Conservation (phyloP, 1,140 invertebrate species). For the Aporrectodea caliginosa region DNA sequence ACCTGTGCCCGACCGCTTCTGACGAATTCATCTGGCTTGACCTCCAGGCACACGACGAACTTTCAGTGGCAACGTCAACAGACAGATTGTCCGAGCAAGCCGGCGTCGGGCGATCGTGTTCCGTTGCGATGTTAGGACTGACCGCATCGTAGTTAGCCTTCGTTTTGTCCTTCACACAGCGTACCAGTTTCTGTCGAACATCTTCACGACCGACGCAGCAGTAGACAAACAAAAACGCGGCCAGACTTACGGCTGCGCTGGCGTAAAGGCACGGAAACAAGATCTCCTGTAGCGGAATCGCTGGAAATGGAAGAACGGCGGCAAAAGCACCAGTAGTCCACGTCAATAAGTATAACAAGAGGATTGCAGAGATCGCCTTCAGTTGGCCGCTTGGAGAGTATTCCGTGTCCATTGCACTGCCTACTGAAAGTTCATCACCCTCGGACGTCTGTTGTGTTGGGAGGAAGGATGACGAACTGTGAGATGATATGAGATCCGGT, state of each 20-base stretch:
- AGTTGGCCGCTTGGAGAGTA: slow-evolving; percentile 75
- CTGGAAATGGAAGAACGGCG: slow-evolving; percentile 46
- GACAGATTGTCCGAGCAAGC: no score
- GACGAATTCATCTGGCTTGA: no score
- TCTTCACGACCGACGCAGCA: slow-evolving; percentile 79
- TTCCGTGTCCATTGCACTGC: slow-evolving; percentile 65
- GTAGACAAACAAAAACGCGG: slow-evolving; percentile 78
- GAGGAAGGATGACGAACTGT: no score
- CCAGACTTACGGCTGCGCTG: slow-evolving; percentile 70
- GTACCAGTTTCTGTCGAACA: no score
- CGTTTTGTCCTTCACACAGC: no score
- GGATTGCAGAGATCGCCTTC: slow-evolving; percentile 68
- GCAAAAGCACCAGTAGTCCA: slow-evolving; percentile 69
- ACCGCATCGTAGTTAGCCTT: slow-evolving; percentile 67
- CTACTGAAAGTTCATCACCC: no score
- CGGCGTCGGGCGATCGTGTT: no score
- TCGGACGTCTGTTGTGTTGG: no score
- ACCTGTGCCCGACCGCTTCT: background rate
- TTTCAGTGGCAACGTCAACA: background rate
- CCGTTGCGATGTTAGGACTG: slow-evolving; percentile 28
- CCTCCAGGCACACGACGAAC: no score
- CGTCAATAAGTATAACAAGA: slow-evolving; percentile 70
- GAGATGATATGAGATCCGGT: no score
- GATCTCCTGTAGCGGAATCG: slow-evolving; percentile 55
- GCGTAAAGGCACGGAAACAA: slow-evolving; percentile 75